phyloP scores from a whole-genome alignment of 35 echinoderm and acorn worm genomes.

The Lytechinus variegatus region DNA sequence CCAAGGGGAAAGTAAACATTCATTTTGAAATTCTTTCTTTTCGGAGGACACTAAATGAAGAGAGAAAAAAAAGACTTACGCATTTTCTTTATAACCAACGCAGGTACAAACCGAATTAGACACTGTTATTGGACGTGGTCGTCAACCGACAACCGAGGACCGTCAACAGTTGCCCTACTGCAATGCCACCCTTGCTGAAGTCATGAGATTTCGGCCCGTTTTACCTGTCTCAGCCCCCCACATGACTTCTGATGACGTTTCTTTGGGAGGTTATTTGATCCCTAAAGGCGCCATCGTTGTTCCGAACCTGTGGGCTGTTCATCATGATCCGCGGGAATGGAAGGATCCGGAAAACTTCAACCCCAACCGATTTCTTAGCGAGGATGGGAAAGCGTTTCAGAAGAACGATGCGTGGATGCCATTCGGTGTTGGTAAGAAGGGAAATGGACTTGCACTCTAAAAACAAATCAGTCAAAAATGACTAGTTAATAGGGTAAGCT shows the following conservation, averaged over 20 bases:
- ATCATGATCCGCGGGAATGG: no score
- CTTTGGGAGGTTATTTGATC: neutral
- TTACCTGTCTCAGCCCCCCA: no score
- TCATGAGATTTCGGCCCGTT: constrained; percentile 49
- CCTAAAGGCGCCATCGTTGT: neutral
- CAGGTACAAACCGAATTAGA: constrained; percentile 68
- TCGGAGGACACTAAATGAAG: no score
- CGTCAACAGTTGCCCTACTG: constrained; percentile 44
- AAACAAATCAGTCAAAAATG: no score
- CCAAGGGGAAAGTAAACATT: no score
- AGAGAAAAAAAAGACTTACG: no score
- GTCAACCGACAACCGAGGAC: constrained; percentile 48
- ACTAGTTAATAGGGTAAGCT: no score
- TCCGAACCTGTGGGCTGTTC: neutral
- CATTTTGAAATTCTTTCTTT: no score
- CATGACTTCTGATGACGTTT: neutral
- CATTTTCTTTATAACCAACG: neutral
- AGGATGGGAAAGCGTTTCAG: neutral
- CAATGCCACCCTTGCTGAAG: constrained; percentile 42
- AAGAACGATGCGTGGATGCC: neutral
- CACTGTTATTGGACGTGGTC: constrained; percentile 57
- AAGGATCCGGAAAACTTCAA: neutral
- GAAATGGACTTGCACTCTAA: no score
- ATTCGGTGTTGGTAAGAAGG: neutral
- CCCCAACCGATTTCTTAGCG: neutral